A percentile compares a stretch with the other conserved stretches of the same genome.
Evolutionary conservation across 2,113 vertebrate genomes (phyloP).

Genomic region (Blennius ocellaris): DNA sequence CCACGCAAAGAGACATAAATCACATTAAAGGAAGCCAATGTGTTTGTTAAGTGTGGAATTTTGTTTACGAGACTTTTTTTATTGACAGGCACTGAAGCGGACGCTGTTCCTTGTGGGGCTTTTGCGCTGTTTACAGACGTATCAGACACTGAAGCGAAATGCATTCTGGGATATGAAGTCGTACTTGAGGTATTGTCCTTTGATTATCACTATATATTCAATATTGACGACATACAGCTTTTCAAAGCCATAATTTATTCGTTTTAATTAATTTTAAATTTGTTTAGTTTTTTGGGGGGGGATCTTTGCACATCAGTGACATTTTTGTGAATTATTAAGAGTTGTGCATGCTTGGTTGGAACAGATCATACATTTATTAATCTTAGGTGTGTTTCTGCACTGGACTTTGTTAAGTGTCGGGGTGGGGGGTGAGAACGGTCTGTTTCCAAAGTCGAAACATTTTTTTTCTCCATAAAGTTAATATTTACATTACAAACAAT

Average conservation of each 20-base stretch:
- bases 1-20: no score
- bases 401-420: not conserved
- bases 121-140: slow-evolving; percentile 54
- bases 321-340: not conserved
- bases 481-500: not conserved
- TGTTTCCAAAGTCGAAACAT: not conserved
- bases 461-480: slow-evolving; percentile 8
- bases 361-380: not conserved
- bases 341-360: not conserved
- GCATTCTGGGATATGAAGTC: slow-evolving; percentile 77
- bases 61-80: slow-evolving; percentile 5
- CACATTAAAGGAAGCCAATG: no score
- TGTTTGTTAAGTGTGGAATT: no score
- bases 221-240: no score
- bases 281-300: no score
- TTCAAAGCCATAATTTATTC: not conserved
- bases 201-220: not conserved
- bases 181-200: not conserved
- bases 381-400: not conserved
- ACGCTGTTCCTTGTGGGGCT: slow-evolving; percentile 17
- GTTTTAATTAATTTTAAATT: not conserved
- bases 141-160: slow-evolving; percentile 1
- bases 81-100: slow-evolving; percentile 47
- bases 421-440: not conserved
- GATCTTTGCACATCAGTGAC: no score